A percentile compares a stretch with the other conserved stretches of the same genome.
Conservation (phyloP, 2,113 vertebrate species). For the Perca fluviatilis region DNA sequence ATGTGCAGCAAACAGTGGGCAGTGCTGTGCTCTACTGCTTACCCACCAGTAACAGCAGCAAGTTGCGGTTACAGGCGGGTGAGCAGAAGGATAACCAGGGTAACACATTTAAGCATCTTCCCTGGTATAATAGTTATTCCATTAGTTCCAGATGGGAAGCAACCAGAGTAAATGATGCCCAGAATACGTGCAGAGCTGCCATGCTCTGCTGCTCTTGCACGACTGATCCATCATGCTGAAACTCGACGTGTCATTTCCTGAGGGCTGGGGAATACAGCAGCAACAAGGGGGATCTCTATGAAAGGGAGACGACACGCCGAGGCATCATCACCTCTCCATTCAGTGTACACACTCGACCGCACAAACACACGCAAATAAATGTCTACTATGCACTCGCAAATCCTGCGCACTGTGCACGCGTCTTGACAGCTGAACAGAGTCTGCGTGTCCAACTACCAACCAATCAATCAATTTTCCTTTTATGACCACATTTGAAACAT, state of each 20-base stretch:
- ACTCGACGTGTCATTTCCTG: constrained; percentile 72
- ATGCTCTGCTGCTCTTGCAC: constrained; percentile 60
- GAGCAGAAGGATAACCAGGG: constrained; percentile 7
- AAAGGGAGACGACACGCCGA: constrained; percentile 57
- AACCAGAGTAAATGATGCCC: constrained; percentile 53
- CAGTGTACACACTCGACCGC: constrained; percentile 19
- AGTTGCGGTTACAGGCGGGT: constrained; percentile 1
- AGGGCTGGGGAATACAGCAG: constrained; percentile 56
- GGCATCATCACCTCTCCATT: constrained; percentile 54
- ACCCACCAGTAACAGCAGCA: no score
- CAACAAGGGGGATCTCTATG: constrained; percentile 57
- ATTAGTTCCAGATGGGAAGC: constrained; percentile 63
- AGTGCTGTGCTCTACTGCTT: not conserved
- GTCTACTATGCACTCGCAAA: constrained; percentile 23
- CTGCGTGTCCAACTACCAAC: constrained; percentile 33
- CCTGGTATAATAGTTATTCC: constrained; percentile 48
- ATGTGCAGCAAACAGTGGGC: constrained; percentile 20
- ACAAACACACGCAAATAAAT: not conserved
- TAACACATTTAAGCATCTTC: constrained; percentile 20
- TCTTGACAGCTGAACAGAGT: constrained; percentile 47
- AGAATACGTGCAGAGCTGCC: constrained; percentile 46
- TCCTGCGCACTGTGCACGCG: constrained; percentile 25
- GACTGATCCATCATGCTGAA: constrained; percentile 68
- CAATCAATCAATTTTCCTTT: not conserved
- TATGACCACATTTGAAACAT: constrained; percentile 44